Evolutionary conservation across 2,888 invertebrate genomes (phyloP).

Genomic region (Leucoptera coffeella): DNA sequence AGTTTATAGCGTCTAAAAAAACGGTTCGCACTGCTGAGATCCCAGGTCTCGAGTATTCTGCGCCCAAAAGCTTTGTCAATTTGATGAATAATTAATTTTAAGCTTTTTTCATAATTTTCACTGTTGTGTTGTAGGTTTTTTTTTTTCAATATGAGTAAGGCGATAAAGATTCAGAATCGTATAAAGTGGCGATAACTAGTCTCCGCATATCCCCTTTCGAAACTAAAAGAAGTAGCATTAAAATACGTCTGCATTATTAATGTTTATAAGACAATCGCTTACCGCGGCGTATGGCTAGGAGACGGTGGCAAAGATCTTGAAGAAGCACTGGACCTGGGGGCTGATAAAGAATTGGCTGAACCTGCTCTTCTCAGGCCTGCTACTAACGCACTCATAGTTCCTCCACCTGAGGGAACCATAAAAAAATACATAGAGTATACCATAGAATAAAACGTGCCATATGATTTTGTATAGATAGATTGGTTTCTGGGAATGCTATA

Average conservation of each 20-base stretch:
- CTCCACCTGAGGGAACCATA: conserved; percentile 18
- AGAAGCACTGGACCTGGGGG: conserved; percentile 42
- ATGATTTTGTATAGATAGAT: no score
- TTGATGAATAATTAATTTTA: no score
- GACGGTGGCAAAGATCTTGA: conserved; percentile 69
- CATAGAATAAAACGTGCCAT: not conserved
- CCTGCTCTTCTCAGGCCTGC: conserved; percentile 44
- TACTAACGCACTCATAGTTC: conserved; percentile 41
- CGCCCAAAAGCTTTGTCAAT: no score
- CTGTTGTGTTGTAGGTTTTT: no score
- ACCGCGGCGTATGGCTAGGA: conserved; percentile 67
- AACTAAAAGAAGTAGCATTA: not conserved
- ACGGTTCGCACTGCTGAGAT: no score
- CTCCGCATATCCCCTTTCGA: conserved; percentile 1
- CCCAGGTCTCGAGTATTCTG: no score
- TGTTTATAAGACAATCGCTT: no score
- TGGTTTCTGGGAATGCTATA: no score
- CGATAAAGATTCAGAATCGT: conserved; percentile 1
- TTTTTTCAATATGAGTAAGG: conserved; percentile 4
- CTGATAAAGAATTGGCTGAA: conserved; percentile 41
- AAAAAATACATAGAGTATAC: not conserved
- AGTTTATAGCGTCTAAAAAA: no score
- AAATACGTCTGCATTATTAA: not conserved
- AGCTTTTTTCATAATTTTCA: no score
- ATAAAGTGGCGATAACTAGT: not conserved